A percentile compares a stretch with the other conserved stretches of the same genome.
Conservation (phyloP, 2,888 invertebrate species). For the Tipula vernalis region DNA sequence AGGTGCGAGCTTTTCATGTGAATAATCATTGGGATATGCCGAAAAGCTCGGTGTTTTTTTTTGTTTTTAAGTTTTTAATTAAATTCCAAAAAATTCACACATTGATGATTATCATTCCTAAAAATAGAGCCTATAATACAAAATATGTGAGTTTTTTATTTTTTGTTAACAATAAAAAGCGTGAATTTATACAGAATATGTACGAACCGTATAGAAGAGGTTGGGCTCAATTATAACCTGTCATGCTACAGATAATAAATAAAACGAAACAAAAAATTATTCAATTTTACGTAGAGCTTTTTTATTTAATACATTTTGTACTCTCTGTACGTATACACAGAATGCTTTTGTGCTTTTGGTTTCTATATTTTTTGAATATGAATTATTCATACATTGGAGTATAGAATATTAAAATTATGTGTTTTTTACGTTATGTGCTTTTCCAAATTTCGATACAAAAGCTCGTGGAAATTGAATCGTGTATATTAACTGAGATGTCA, state of each 20-base stretch:
- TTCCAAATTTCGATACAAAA: neutral
- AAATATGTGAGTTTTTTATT: neutral
- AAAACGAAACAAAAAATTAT: neutral
- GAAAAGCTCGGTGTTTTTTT: neutral
- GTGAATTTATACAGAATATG: neutral
- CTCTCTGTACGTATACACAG: neutral
- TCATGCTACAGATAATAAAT: neutral
- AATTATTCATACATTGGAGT: neutral
- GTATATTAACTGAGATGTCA: neutral
- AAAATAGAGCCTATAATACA: neutral
- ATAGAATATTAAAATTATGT: neutral
- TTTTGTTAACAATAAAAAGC: neutral
- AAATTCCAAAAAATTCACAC: neutral
- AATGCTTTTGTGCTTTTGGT: neutral
- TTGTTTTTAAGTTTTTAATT: neutral
- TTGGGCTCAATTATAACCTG: neutral
- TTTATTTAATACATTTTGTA: neutral
- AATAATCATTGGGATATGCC: neutral
- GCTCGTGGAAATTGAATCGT: neutral
- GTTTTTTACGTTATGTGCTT: neutral
- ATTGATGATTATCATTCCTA: neutral
- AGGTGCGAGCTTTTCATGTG: neutral
- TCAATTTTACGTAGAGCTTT: neutral
- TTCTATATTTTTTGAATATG: neutral
- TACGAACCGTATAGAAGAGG: neutral